These are phyloP conservation scores for Tachycineta bicolor DNA, from an alignment of 2,113 vertebrate species.

Conservation along the genomic window DNA sequence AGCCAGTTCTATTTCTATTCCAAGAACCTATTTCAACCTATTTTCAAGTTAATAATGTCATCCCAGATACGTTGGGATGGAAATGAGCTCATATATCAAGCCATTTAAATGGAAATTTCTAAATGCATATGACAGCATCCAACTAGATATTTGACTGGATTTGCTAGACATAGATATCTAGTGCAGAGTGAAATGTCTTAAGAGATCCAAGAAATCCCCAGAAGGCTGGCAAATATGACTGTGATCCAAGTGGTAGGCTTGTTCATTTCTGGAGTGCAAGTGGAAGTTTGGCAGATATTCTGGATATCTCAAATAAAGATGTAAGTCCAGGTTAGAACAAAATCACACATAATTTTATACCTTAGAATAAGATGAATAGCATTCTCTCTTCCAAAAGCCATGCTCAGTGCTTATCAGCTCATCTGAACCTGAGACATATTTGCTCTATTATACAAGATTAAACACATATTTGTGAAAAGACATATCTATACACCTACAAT, in stretches of 20 bases:
- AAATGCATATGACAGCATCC: not conserved
- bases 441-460: not conserved
- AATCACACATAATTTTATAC: not conserved
- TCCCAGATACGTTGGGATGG: not conserved
- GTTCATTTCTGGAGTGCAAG: not conserved
- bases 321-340: not conserved
- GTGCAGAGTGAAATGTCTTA: not conserved
- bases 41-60: not conserved
- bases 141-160: not conserved
- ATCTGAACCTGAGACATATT: not conserved
- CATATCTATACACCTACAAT: not conserved
- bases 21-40: not conserved
- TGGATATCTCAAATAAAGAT: not conserved
- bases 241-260: not conserved
- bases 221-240: not conserved
- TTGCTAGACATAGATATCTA: not conserved
- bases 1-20: not conserved
- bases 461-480: not conserved
- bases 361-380: not conserved
- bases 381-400: not conserved
- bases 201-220: not conserved
- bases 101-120: not conserved
- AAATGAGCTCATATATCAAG: not conserved
- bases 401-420: not conserved
- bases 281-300: not conserved